Evolutionary conservation across 2,888 invertebrate genomes (phyloP).

Genomic region (Tiliacea aurago): DNA sequence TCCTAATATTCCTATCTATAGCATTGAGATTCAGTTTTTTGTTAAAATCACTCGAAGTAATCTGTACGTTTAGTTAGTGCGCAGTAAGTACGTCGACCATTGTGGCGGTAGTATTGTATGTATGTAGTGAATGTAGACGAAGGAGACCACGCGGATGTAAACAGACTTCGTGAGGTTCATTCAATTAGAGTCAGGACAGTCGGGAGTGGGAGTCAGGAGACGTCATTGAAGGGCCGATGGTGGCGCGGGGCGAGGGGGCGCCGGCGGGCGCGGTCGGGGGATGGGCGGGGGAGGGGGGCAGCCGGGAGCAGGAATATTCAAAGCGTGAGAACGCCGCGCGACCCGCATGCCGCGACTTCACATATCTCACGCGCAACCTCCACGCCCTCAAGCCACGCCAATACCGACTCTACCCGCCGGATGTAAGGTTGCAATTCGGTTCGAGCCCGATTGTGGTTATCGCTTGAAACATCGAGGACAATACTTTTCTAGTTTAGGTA

Average conservation of each 20-base stretch:
- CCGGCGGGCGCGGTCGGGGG: constrained; percentile 53
- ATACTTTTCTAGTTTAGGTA: constrained; percentile 90
- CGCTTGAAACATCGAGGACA: constrained; percentile 90
- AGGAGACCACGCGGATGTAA: constrained; percentile 79
- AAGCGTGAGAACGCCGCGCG: constrained; percentile 90
- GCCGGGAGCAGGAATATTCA: constrained; percentile 89
- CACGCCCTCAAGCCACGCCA: constrained; percentile 69
- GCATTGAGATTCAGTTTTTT: constrained; percentile 53
- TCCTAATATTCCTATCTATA: constrained; percentile 63
- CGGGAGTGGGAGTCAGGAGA: constrained; percentile 84
- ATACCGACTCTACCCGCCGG: constrained; percentile 74
- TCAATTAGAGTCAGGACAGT: constrained; percentile 84
- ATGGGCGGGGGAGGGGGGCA: constrained; percentile 71
- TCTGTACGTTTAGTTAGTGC: constrained; percentile 47
- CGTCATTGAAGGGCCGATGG: constrained; percentile 87
- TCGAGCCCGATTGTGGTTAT: constrained; percentile 80
- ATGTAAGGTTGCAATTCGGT: constrained; percentile 76
- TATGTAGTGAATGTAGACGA: constrained; percentile 64
- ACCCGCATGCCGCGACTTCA: constrained; percentile 90
- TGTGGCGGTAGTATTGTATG: constrained; percentile 45
- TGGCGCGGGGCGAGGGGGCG: constrained; percentile 70
- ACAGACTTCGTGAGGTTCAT: constrained; percentile 85
- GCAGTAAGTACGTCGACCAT: constrained; percentile 52
- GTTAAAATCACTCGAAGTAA: constrained; percentile 46
- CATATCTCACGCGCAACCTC: constrained; percentile 91